Percentiles rank a stretch among this genome's conserved stretches.
phyloP scores from a whole-genome alignment of 2,113 vertebrate species.

The Tonatia bakeri region DNA sequence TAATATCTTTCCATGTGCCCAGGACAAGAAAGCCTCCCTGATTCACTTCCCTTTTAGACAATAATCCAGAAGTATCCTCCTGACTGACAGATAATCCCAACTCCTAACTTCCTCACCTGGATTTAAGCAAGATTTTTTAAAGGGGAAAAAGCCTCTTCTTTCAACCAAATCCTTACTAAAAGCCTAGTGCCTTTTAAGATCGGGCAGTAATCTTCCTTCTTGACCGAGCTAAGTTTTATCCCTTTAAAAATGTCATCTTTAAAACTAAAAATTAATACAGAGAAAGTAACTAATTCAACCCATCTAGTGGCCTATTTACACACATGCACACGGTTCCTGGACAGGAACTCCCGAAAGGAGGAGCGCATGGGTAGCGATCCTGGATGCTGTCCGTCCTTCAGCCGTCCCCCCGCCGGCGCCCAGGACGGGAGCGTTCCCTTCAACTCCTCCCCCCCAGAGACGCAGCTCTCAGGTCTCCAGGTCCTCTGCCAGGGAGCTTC shows the following conservation, averaged over 20 bases:
- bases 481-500: background rate
- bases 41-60: background rate
- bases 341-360: background rate
- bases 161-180: background rate
- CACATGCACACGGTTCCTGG: background rate
- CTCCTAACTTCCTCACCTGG: background rate
- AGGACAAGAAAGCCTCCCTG: background rate
- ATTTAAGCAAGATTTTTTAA: background rate
- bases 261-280: background rate
- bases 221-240: background rate
- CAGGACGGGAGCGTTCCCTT: background rate
- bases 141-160: background rate
- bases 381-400: background rate
- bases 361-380: background rate
- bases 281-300: conserved; percentile 4
- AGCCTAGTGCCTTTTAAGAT: background rate
- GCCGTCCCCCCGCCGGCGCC: no score
- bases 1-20: background rate
- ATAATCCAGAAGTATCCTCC: background rate
- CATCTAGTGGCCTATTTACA: background rate
- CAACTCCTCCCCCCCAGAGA: background rate
- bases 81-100: background rate
- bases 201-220: background rate
- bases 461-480: background rate
- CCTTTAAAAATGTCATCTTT: background rate